These are phyloP conservation scores for Metopolophium dirhodum DNA, from an alignment of 1,140 invertebrate genomes.

Conservation along the genomic window DNA sequence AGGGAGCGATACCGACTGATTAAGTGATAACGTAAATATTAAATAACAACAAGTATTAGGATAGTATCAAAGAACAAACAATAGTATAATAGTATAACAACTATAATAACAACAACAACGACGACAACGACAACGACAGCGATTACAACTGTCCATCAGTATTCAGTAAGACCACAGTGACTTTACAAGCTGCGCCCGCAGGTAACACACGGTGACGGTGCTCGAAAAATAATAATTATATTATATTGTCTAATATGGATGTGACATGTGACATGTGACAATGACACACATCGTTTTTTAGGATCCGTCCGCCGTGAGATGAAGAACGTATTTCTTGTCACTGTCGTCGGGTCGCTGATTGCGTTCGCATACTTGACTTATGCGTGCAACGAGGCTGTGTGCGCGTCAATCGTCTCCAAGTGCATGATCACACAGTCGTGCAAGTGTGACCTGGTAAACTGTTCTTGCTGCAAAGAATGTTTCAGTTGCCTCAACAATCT, in stretches of 20 bases:
- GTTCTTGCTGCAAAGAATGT: conserved; percentile 92
- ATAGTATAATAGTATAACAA: neutral
- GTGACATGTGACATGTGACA: neutral
- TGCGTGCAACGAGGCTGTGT: conserved; percentile 85
- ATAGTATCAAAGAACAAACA: neutral
- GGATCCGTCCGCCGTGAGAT: neutral
- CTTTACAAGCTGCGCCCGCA: neutral
- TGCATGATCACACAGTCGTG: conserved; percentile 95
- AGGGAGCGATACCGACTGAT: neutral
- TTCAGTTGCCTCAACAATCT: conserved; percentile 86
- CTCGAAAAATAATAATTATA: neutral
- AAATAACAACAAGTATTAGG: conserved; percentile 9
- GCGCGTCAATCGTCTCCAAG: conserved; percentile 92
- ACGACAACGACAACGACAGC: neutral
- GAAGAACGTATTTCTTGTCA: conserved; percentile 43
- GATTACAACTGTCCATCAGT: neutral
- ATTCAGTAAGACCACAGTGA: neutral
- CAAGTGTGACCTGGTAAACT: conserved; percentile 90
- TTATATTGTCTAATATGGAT: neutral
- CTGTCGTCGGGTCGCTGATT: conserved; percentile 27
- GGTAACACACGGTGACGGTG: neutral
- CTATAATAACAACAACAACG: neutral
- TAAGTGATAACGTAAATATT: neutral
- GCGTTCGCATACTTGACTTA: conserved; percentile 38
- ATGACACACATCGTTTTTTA: neutral